Base-by-base conservation (phyloP, 2,888 invertebrate genomes). In the Eurytoma adleriae region DNA sequence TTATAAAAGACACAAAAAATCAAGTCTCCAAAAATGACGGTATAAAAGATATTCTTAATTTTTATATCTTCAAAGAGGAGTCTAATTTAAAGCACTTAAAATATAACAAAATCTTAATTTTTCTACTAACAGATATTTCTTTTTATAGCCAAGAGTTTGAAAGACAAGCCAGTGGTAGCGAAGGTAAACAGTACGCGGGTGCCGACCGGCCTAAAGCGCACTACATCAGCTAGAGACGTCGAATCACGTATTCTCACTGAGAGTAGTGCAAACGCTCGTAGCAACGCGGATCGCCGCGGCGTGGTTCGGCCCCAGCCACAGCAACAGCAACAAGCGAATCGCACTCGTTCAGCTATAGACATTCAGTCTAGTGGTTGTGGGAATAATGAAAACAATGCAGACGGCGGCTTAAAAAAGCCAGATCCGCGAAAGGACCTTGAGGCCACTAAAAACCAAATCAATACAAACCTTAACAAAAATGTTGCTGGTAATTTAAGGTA, bases 1-100 rank as follows among this genome's bases (percentile, higher is more conserved):
- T 85, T 85, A 85, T 85, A 83, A 89, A 87, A 83, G 88, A 88
- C 83, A 89, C 84, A 88, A 87, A 86, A 79, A 86, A 87, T 74
- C 86, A 85, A 67, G 85, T 86, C 30, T 83, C 85, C 0, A 87
- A 85, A 79, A 85, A 84, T 80, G 86, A 86, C 82, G 82, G 84
- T 7, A 84, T 81, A 20, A 16, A 59, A n/a, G 16, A 59, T n/a
- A 30, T 0, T n/a, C n/a, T 20, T 59, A 7, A 50, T 48, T 20
- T 14, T 24, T 7, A 40, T 24, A 24, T 24, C 24, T 24, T 1
- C 24, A 24, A 24, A 24, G 2, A 24, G 24, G 1, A 24, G 24
- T 1, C 24, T 24, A 24, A 24, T 24, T 24, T 24, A 24, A 24
- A 24, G 24, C 40, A 1, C 40, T 12, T 50, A 61, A 40, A 67